Evolutionary conservation across 2,113 vertebrate genomes (phyloP).

Genomic region (Rissa tridactyla): DNA sequence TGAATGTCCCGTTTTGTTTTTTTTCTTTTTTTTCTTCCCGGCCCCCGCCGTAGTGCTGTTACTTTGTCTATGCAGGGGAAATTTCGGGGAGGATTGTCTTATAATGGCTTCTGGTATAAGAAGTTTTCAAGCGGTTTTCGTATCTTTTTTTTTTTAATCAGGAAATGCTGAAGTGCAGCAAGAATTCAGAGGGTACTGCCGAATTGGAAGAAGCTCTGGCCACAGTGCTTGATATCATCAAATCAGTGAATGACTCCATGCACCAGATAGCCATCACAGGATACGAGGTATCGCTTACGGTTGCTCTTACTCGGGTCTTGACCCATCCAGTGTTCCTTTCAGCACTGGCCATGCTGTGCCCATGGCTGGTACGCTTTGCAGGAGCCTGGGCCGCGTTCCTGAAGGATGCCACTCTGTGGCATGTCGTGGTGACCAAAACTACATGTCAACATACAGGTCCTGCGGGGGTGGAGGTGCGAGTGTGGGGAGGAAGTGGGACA

Average conservation of each 20-base stretch:
- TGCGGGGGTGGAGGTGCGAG: background rate
- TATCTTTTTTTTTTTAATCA: slow-evolving; percentile 20
- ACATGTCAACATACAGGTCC: background rate
- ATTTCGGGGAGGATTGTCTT: background rate
- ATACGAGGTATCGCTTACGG: slow-evolving; percentile 77
- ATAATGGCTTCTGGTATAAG: background rate
- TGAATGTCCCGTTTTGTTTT: background rate
- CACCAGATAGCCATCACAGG: slow-evolving; percentile 94
- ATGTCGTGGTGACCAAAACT: background rate
- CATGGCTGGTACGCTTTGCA: background rate
- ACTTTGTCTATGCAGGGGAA: background rate
- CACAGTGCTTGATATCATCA: slow-evolving; percentile 88
- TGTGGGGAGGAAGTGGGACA: background rate
- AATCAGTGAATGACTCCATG: slow-evolving; percentile 93
- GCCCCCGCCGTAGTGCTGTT: background rate
- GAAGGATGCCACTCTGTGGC: background rate
- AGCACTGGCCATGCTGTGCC: background rate
- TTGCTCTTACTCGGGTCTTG: background rate
- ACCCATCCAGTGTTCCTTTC: background rate
- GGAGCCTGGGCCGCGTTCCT: background rate
- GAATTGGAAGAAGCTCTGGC: slow-evolving; percentile 89
- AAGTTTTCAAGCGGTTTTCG: background rate
- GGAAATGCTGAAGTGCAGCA: slow-evolving; percentile 93
- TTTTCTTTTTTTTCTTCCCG: too few species aligned
- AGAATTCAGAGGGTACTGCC: slow-evolving; percentile 82